Evolutionary conservation across 2,888 invertebrate genomes (phyloP).

Genomic region (Callinectes sapidus): DNA sequence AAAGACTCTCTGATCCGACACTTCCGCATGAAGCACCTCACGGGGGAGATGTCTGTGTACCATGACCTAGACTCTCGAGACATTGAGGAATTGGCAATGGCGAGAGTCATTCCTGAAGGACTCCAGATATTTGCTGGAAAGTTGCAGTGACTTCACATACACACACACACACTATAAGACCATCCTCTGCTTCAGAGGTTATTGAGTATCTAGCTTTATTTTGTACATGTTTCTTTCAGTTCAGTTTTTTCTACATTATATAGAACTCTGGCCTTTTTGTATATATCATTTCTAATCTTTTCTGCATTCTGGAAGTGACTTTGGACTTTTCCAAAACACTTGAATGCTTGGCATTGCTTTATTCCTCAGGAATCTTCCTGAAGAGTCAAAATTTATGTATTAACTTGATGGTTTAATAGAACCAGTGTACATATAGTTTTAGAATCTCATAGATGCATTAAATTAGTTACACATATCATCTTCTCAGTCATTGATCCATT

Average conservation of each 20-base stretch:
- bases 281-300: neutral
- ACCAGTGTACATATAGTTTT: slow-evolving; percentile 23
- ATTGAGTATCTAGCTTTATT: neutral
- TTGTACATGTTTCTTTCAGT: slow-evolving; percentile 24
- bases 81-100: slow-evolving; percentile 62
- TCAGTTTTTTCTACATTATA: neutral
- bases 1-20: slow-evolving; percentile 68
- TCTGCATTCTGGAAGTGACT: neutral
- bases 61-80: slow-evolving; percentile 62
- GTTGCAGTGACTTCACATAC: neutral
- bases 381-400: slow-evolving; percentile 23
- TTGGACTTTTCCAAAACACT: neutral
- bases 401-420: neutral
- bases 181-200: neutral
- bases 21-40: slow-evolving; percentile 67
- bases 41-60: slow-evolving; percentile 60
- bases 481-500: slow-evolving; percentile 23
- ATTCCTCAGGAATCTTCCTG: slow-evolving; percentile 3
- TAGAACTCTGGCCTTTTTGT: neutral
- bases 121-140: slow-evolving; percentile 39
- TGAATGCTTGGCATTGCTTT: neutral
- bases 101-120: slow-evolving; percentile 48
- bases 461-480: slow-evolving; percentile 23
- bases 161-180: neutral
- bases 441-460: slow-evolving; percentile 23